Evolutionary conservation across 2,888 invertebrate species (phyloP), one percentile per base, ranked within the genome.

Genomic region (Bembecia ichneumoniformis): DNA sequence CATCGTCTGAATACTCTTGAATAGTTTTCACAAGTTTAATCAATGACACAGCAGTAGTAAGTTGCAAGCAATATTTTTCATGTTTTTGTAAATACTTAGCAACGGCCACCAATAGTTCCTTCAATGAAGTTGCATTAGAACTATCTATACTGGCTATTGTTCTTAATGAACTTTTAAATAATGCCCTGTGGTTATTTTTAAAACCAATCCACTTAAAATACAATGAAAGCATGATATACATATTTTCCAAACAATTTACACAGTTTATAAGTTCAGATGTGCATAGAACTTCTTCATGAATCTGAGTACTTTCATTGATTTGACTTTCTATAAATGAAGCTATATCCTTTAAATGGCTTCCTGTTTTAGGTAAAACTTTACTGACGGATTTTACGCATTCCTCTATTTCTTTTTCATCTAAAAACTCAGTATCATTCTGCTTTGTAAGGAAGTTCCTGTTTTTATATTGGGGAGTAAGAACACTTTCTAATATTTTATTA

Each of bases 201-300:
- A 92, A 91, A 50, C 89, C 90, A 67, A 89, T 83, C 93, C 92
- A 90, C 64, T 89, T 89, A 52, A 91, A 91, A 60, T 89, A 89
- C 47, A 83, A 84, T 3, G 88, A 84, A n/a, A 89, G 71, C 46
- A 91, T 71, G 28, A 81, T 83, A 47, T 91, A 83, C 48, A 91
- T 81, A 46, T 88, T 68, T 46, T 89, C 89, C 43, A 90, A 79
- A 49, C 90, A 89, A 52, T 83, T 74, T 57, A 88, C 49, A 52
- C 71, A 66, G 47, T 74, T 69, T 11, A 71, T 57, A 20, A 73
- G 56, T 56, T 77, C 74, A 34, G 68, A 52, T 40, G 66, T 68
- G 50, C 64, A 68, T 43, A 77, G 44, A 43, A 66, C 55, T 13
- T 59, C 71, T 52, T 55, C 64, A 43, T 73, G 72, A 54, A 70